Base-by-base conservation (phyloP, 2,797 vertebrate species). In the Picus viridis region DNA sequence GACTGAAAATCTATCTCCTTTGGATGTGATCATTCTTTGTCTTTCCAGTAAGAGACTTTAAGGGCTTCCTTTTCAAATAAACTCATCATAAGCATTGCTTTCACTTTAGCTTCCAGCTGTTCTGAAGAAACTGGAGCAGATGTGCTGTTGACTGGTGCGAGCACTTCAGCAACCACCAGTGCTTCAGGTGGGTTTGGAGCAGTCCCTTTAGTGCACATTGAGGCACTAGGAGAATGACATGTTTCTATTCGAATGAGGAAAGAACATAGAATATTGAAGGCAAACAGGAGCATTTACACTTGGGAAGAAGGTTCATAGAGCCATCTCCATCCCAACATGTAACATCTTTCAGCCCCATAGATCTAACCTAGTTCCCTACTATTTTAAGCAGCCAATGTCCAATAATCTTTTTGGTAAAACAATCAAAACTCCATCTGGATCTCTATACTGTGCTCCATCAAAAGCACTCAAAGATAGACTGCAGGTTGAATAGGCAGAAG, bases 401-500 rank as follows among this genome's bases (percentile, higher is more conserved):
- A 89, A 86, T 47, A 91, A 87, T 74, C 30, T 7, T 58, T n/a
- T 69, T 80, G 69, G 72, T 67, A 63, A 89, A 94, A 39, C 47
- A 87, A 79, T 29, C 74, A 57, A 34, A 89, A 9, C 18, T 76
- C 72, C 47, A 16, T 78, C 62, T 85, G 32, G 6, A 62, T 84
- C 27, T 70, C 24, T 78, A 23, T 34, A 27, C 54, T 47, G 24
- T 68, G 54, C 34, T 86, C 36, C 57, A 30, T 87, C 51, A 30
- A 32, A 72, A 84, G 62, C 63, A 87, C 69, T 29, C 51, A 23
- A 73, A 88, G 36, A 47, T 41, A 74, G n/a, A 16, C 62, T 78
- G 59, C 36, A 62, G 61, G 79, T 53, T 34, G 13, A 39, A 68
- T 8, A 64, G 56, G 32, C 22, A 72, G 51, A 71, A 74, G 41